Conservation (phyloP, 2,888 invertebrate species). For the Calameuta idolon region DNA sequence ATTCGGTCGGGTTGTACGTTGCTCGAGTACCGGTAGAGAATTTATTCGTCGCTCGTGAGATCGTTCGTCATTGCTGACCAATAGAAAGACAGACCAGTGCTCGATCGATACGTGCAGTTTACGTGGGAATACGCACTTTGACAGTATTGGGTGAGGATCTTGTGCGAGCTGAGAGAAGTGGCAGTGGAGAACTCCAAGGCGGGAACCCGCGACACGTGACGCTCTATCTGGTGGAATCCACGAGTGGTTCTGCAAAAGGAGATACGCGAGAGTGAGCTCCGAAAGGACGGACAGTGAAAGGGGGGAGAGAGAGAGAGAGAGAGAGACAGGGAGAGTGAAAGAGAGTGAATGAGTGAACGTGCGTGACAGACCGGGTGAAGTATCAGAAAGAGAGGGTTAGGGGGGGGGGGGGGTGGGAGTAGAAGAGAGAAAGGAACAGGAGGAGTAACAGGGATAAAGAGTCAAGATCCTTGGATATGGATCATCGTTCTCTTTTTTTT, state of each 20-base stretch:
- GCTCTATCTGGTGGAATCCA: slow-evolving; percentile 8
- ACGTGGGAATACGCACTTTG: not conserved
- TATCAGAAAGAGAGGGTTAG: not conserved
- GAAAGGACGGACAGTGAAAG: slow-evolving; percentile 22
- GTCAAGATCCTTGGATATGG: not conserved
- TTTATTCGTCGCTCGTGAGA: not conserved
- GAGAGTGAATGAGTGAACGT: slow-evolving; percentile 6
- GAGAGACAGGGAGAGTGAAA: slow-evolving; percentile 17
- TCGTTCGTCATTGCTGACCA: not conserved
- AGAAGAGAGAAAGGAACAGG: not conserved
- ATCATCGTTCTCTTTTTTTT: not conserved
- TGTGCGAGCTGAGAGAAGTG: not conserved
- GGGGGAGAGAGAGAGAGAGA: slow-evolving; percentile 11
- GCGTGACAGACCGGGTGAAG: not conserved
- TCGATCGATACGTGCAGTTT: not conserved
- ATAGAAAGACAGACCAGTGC: not conserved
- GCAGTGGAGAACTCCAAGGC: slow-evolving; percentile 9
- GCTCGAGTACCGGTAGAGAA: not conserved
- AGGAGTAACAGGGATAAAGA: not conserved
- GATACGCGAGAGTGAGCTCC: slow-evolving; percentile 14
- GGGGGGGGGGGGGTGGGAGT: not conserved
- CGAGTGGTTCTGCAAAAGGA: slow-evolving; percentile 12
- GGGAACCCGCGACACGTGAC: slow-evolving; percentile 27
- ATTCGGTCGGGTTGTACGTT: not conserved
- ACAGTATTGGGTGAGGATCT: not conserved